A percentile compares a stretch with the other conserved stretches of the same genome.
Conservation (phyloP, 2,888 invertebrate genomes). For the Marasmarcha lunaedactyla region DNA sequence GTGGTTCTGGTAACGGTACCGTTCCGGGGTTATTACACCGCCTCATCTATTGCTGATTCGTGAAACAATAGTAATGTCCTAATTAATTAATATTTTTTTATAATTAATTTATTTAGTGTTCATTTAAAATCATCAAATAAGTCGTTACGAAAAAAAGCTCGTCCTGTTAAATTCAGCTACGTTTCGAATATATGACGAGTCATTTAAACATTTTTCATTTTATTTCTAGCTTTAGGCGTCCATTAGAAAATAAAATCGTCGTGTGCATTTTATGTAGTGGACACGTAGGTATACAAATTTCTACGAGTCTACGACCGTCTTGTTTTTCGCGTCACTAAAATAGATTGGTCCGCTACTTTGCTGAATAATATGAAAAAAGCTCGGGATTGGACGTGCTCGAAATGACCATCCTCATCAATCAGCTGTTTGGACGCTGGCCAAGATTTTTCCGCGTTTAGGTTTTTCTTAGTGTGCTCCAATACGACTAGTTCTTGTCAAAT, state of each 20-base stretch:
- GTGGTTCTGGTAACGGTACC: background rate
- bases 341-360: conserved; percentile 64
- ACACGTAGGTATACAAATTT: background rate
- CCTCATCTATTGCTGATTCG: too few relatives aligned
- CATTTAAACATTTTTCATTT: too few relatives aligned
- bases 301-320: conserved; percentile 23
- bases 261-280: too few relatives aligned
- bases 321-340: conserved; percentile 65
- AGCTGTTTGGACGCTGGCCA: conserved; percentile 66
- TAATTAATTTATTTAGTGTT: too few relatives aligned
- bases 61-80: too few relatives aligned
- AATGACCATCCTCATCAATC: conserved; percentile 72
- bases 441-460: conserved; percentile 69
- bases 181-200: too few relatives aligned
- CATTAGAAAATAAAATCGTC: too few relatives aligned
- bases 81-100: too few relatives aligned
- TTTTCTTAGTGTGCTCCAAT: conserved; percentile 58
- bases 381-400: conserved; percentile 68
- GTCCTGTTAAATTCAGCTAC: too few relatives aligned
- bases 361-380: conserved; percentile 69
- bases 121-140: too few relatives aligned
- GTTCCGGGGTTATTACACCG: background rate
- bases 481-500: conserved; percentile 43
- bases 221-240: too few relatives aligned
- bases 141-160: too few relatives aligned